Evolutionary conservation across 2,797 vertebrate genomes (phyloP).

Genomic region (Gobionotothen gibberifrons): DNA sequence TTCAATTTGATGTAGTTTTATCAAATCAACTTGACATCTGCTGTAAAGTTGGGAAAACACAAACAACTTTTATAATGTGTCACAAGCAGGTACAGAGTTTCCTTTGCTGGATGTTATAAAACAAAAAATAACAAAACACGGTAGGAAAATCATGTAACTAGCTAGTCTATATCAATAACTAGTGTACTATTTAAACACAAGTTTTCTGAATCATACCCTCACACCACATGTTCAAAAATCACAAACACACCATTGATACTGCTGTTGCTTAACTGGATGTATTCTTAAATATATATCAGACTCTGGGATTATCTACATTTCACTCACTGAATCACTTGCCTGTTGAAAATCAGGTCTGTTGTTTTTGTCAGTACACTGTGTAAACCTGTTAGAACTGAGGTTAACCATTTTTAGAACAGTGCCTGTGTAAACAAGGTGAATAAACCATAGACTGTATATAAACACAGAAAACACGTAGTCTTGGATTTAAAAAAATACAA

Average conservation of each 20-base stretch:
- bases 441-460: too few species aligned
- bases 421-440: not conserved
- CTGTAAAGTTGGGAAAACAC: too few species aligned
- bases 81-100: too few species aligned
- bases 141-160: too few species aligned
- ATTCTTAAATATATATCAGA: not conserved
- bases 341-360: constrained; percentile 2
- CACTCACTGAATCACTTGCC: constrained; percentile 11
- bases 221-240: constrained; percentile 4
- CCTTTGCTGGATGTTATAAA: too few species aligned
- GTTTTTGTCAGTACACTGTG: constrained; percentile 1
- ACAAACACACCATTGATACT: constrained; percentile 13
- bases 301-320: not conserved
- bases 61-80: too few species aligned
- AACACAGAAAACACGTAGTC: too few species aligned
- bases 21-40: too few species aligned
- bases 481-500: too few species aligned
- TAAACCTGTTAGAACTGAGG: constrained; percentile 1
- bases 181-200: constrained; percentile 3
- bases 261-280: constrained; percentile 17
- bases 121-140: too few species aligned
- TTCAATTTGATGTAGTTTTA: too few species aligned
- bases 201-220: constrained; percentile 6
- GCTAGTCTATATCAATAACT: too few species aligned
- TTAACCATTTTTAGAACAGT: not conserved